Evolutionary conservation across 1,140 invertebrate genomes (phyloP), one percentile per base, ranked within the genome.

Genomic region (Penaeus chinensis): DNA sequence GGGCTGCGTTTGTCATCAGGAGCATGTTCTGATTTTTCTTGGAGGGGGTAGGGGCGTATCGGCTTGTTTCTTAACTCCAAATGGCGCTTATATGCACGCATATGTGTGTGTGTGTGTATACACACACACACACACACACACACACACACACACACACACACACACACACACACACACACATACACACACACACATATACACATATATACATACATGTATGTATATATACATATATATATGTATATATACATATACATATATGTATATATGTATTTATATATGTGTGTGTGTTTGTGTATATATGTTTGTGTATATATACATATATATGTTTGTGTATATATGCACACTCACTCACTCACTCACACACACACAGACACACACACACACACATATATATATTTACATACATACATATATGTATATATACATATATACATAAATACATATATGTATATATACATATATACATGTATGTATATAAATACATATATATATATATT

Each of bases 391-490:
- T 32, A 24, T 32, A 10, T 24, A 32, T 74, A 20, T 74, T 7
- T 74, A n/a, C 32, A 24, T 74, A 10, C 5, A 37, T n/a, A 32
- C 32, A 18, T 32, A 10, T 74, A 37, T 74, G 5, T 7, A 27
- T 74, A 74, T 74, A 11, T 27, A 37, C 10, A 32, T 74, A 4
- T 4, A 37, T 74, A 32, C 32, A 18, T 27, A 37, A 2, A 32
- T 22, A 37, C 10, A 74, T 18, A 74, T 37, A 32, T 32, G 11
- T 32, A 32, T 74, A 22, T 18, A 24, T 37, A 74, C 32, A 74
- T 32, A 74, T 74, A 32, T 74, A 74, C 10, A 74, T 74, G 32
- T 74, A 74, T 74, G 27, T 74, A 74, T 32, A 74, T 74, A 74
- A 3, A 74, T 74, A 8, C 10, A 74, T 74, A 74, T 27, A 74